These are phyloP conservation scores for Probaryconus sp. DNA, from an alignment of 1,140 invertebrate genomes.

Conservation along the genomic window DNA sequence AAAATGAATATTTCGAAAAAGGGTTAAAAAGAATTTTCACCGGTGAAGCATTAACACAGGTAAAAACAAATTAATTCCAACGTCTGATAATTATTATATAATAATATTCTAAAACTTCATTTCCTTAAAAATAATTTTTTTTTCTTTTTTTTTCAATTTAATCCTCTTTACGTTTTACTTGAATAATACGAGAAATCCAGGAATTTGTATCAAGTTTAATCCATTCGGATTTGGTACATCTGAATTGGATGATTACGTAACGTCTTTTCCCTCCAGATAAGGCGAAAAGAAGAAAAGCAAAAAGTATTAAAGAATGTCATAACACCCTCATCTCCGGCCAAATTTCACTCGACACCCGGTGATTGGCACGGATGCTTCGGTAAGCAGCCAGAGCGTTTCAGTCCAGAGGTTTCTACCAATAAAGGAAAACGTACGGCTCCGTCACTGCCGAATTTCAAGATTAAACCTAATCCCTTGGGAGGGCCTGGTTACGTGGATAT, in stretches of 20 bases:
- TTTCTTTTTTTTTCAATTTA: not conserved
- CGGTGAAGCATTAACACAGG: constrained; percentile 61
- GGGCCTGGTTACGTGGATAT: constrained; percentile 70
- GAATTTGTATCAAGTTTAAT: not conserved
- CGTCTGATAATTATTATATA: no score
- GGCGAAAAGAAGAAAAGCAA: constrained; percentile 1
- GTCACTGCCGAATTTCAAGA: constrained; percentile 64
- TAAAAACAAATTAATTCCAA: no score
- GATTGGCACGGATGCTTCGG: constrained; percentile 70
- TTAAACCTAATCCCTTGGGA: constrained; percentile 65
- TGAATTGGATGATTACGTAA: constrained; percentile 10
- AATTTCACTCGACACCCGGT: constrained; percentile 68
- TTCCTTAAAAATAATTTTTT: not conserved
- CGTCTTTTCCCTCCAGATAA: constrained; percentile 14
- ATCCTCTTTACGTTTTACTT: constrained; percentile 1
- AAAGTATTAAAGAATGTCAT: constrained; percentile 44
- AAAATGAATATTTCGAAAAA: constrained; percentile 58
- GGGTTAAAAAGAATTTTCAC: constrained; percentile 64
- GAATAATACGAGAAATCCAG: constrained; percentile 2
- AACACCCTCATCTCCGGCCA: constrained; percentile 60
- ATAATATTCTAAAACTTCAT: no score
- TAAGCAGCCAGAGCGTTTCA: constrained; percentile 63
- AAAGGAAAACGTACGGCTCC: constrained; percentile 11
- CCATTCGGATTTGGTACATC: not conserved
- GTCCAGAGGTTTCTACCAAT: constrained; percentile 20